phyloP scores from a whole-genome alignment of 2,113 vertebrate species.

The Acrocephalus kingi region DNA sequence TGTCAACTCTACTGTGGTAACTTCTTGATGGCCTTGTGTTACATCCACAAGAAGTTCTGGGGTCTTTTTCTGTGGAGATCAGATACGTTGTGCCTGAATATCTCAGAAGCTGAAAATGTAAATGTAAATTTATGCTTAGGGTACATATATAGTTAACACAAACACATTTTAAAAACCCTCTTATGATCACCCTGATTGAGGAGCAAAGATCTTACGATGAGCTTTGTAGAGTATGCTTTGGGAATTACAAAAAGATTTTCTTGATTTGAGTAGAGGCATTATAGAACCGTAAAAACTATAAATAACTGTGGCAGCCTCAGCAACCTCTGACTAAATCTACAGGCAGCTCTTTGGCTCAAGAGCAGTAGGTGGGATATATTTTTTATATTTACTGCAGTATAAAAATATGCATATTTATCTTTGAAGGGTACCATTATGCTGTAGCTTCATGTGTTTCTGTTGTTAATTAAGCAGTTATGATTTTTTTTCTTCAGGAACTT shows the following conservation, averaged over 20 bases:
- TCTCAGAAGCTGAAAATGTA: neutral
- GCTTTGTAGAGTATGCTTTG: neutral
- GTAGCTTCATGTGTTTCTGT: neutral
- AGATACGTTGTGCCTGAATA: neutral
- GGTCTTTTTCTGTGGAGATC: neutral
- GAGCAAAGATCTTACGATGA: neutral
- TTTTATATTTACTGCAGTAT: neutral
- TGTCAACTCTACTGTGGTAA: accelerated
- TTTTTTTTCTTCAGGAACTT: neutral
- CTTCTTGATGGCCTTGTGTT: neutral
- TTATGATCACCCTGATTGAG: neutral
- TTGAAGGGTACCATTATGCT: neutral
- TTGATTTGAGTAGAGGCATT: neutral
- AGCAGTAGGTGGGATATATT: neutral
- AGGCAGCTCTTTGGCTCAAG: neutral
- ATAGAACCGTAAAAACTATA: neutral
- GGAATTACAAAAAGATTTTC: neutral
- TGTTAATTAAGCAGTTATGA: neutral
- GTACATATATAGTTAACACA: neutral
- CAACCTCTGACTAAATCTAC: neutral
- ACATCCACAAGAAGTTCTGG: neutral
- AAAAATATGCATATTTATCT: neutral
- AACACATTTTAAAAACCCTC: neutral
- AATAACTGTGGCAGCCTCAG: neutral
- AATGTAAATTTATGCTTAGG: neutral